Evolutionary conservation across 2,797 vertebrate genomes (phyloP), one percentile per base, ranked within the genome.

Genomic region (Sebastes wilsoni): DNA sequence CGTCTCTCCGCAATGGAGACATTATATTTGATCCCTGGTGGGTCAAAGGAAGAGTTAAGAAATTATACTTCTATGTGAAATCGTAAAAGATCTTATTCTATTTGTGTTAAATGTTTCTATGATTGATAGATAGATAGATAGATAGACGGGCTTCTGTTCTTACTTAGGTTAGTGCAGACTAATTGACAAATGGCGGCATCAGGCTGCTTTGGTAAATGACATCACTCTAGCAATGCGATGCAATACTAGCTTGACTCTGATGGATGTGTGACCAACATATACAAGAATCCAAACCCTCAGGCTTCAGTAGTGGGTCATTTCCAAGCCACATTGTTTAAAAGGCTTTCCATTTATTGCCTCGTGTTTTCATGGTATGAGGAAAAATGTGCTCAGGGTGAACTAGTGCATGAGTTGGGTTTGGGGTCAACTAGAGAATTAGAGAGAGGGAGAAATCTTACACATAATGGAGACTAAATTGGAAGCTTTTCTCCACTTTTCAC

Each of bases 1-100:
- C 98, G 95, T 25, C 97, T 95, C 92, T 99, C 98, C 2, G 96
- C 97, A 46, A 98, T 96, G 81, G 95, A 97, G 13, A 96, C 91
- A 0, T 95, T 97, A 89, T 97, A 99, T 82, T 92, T 95, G 60
- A 96, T 92, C 20, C 88, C 96, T 96, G 54, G 23, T 72, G 42
- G 65, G 36, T 64, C 28, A 64, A 0, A 75, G 30, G 28, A 76
- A 72, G 42, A 72, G 54, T 46, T 56, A 64, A 32, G 2, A 70
- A 13, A 46, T 66, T 8, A 66, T 28, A 60, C 42, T 25, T 42
- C 23, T 20, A 1, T 36, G n/a, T 28, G 38, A 42, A 79, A 83
- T n/a, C 2, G 1, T 49, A 9, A 18, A 61, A 68, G 28, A 28
- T 36, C 3, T 1, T 13, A 0, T 46, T 34, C 8, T 49, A 25